Conservation (phyloP, 2,888 invertebrate genomes). For the Hecatera dysodea region DNA sequence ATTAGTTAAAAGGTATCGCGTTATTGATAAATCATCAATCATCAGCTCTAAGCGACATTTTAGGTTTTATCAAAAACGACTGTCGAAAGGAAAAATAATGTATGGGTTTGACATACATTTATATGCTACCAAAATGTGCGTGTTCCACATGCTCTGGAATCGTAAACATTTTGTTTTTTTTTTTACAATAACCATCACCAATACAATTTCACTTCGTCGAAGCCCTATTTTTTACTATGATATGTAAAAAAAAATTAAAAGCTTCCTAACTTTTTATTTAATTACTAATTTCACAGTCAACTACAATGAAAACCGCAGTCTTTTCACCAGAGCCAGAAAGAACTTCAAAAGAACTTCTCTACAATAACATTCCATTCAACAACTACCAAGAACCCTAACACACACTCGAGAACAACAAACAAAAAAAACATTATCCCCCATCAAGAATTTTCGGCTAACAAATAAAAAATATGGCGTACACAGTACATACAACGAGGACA, state of each 20-base stretch:
- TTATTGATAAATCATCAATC: no score
- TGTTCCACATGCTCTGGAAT: no score
- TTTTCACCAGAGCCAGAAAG: no score
- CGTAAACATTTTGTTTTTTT: no score
- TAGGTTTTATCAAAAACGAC: background rate
- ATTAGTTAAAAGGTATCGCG: no score
- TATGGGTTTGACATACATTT: background rate
- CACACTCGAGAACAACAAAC: slow-evolving; percentile 14
- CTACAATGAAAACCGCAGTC: no score
- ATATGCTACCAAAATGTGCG: background rate
- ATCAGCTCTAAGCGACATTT: no score
- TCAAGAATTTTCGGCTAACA: slow-evolving; percentile 15
- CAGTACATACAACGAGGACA: slow-evolving; percentile 42
- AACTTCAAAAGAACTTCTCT: background rate
- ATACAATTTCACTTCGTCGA: no score
- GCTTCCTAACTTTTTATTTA: no score
- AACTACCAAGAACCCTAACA: background rate
- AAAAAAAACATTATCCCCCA: background rate
- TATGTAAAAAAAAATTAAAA: no score
- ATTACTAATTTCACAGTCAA: background rate
- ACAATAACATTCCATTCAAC: background rate
- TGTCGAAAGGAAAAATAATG: background rate
- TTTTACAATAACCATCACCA: no score
- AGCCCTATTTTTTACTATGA: no score
- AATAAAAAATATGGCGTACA: slow-evolving; percentile 39